Evolutionary conservation across 2,797 vertebrate genomes (phyloP), one percentile per base, ranked within the genome.

Genomic region (Pantherophis vulpinus): DNA sequence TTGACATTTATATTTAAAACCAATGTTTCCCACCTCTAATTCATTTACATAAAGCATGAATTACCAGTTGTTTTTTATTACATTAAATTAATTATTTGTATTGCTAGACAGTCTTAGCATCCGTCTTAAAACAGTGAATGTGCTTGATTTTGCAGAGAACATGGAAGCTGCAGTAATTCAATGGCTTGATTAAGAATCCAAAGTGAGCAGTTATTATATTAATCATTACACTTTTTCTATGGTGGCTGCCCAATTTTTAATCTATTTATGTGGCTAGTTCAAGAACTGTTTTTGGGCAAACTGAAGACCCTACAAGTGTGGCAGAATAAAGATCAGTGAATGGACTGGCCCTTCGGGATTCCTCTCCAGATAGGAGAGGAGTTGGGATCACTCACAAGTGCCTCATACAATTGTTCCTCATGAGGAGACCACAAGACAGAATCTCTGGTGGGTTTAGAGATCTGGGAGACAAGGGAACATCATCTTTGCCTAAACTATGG

Each of bases 1-100:
- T 87, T 16, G 32, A 47, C 42, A 87, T 87, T 90, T 20, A 55
- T 87, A n/a, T 87, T 63, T 60, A 63, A 86, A 37, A 51, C 11
- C 47, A 55, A n/a, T 14, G 32, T 6, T 51, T n/a, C 66, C 66
- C 10, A 13, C 16, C 42, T 93, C 95, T 10, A 55, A 91, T 66
- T 94, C 61, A n/a, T 95, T 60, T 91, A 92, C 91, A 79, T 86
- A 58, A 55, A 96, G 90, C 54, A 23, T 63, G 86, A 89, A 11
- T 92, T 61, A 8, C 79, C 27, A 83, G 16, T 87, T 5, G 86
- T 29, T 89, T 0, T 47, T 63, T 86, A n/a, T 86, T 58, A 51
- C 60, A 55, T 90, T 27, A 74, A 37, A 86, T 13, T n/a, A 42
- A 47, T 42, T 54, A 83, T 83, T 42, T 13, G 27, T 5, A 47